Conservation (phyloP, 2,888 invertebrate genomes). For the Archaeoteleia sp. region DNA sequence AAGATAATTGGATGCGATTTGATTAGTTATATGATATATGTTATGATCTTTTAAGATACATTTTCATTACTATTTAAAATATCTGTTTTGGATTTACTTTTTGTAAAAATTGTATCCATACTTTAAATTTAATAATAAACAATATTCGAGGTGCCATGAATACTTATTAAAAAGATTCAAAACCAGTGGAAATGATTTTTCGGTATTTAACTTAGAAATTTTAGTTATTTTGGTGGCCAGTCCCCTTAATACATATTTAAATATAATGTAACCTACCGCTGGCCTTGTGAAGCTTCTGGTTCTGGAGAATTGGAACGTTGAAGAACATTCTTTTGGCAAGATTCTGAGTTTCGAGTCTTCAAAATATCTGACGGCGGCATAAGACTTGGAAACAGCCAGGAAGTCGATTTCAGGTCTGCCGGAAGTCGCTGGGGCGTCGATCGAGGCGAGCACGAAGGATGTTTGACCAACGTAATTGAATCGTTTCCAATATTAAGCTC, state of each 20-base stretch:
- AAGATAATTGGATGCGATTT: no score
- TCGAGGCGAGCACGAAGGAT: slow-evolving; percentile 71
- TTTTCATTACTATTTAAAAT: neutral
- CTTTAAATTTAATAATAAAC: no score
- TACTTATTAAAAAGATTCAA: no score
- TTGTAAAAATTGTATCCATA: no score
- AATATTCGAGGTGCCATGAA: no score
- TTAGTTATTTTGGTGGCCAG: neutral
- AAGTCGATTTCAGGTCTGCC: slow-evolving; percentile 63
- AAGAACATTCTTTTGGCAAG: slow-evolving; percentile 65
- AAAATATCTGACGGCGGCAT: slow-evolving; percentile 71
- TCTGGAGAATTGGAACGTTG: slow-evolving; percentile 68
- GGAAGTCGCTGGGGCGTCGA: slow-evolving; percentile 72
- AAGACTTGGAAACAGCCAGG: slow-evolving; percentile 65
- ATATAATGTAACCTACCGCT: slow-evolving; percentile 13
- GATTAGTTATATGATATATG: no score
- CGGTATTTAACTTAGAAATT: no score
- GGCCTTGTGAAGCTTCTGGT: slow-evolving; percentile 67
- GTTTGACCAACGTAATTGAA: slow-evolving; percentile 71
- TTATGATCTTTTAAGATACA: neutral
- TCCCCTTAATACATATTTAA: neutral
- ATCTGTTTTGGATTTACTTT: no score
- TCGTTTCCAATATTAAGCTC: slow-evolving; percentile 72
- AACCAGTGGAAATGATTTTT: neutral
- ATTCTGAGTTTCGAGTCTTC: slow-evolving; percentile 70